These are phyloP conservation scores for Pharmacophagus antenor DNA, from an alignment of 2,888 invertebrate genomes.

Conservation along the genomic window DNA sequence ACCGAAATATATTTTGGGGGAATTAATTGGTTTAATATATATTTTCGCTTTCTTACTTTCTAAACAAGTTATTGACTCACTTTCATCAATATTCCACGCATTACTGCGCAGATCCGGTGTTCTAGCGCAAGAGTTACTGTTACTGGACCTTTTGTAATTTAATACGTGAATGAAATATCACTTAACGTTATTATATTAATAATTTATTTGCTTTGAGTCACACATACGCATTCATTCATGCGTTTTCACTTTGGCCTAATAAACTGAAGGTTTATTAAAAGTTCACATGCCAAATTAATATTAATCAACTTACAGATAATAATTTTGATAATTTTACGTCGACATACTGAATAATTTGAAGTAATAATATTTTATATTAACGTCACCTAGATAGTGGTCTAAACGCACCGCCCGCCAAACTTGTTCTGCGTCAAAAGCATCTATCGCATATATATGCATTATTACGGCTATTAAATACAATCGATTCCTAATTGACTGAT, in stretches of 20 bases:
- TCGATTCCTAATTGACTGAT: conserved; percentile 20
- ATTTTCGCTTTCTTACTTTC: conserved; percentile 31
- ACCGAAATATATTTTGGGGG: conserved; percentile 31
- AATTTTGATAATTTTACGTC: conserved; percentile 36
- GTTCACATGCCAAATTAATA: conserved; percentile 48
- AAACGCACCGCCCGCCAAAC: conserved; percentile 11
- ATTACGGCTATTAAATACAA: conserved; percentile 12
- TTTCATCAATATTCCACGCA: conserved; percentile 28
- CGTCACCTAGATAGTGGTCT: conserved; percentile 6
- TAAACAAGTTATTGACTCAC: conserved; percentile 33
- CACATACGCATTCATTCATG: conserved; percentile 19
- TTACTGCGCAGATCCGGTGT: conserved; percentile 25
- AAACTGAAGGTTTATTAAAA: conserved; percentile 33
- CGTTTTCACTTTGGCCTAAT: conserved; percentile 18
- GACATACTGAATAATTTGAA: conserved; percentile 15
- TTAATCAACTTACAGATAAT: conserved; percentile 46
- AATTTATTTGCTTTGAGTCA: conserved; percentile 15
- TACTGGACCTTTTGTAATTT: conserved; percentile 14
- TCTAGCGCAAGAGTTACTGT: conserved; percentile 8
- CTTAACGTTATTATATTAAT: conserved; percentile 20
- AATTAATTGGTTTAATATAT: conserved; percentile 32
- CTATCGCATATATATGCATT: conserved; percentile 3
- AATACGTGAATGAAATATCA: conserved; percentile 26
- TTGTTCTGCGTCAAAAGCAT: conserved; percentile 11
- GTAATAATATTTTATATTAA: conserved; percentile 22